Conservation (phyloP, 2,888 invertebrate genomes). For the Synanthedon myopaeformis region DNA sequence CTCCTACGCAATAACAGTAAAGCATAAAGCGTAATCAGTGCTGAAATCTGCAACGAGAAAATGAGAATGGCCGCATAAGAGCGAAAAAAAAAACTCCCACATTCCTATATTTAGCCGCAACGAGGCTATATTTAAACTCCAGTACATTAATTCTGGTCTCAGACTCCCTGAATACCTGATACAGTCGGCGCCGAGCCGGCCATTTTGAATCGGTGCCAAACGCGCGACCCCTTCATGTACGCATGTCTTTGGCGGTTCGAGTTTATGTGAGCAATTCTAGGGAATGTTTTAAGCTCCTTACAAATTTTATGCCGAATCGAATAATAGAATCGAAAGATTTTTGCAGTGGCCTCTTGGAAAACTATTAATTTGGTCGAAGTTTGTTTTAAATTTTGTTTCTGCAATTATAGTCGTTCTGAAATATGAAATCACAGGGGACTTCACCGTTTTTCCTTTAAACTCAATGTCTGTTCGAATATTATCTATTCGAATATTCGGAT, state of each 20-base stretch:
- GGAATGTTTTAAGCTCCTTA: neutral
- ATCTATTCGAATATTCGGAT: no score
- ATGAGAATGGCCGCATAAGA: neutral
- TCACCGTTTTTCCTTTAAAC: no score
- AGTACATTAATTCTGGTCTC: slow-evolving; percentile 11
- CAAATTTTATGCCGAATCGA: no score
- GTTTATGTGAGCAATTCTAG: neutral
- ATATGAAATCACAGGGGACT: no score
- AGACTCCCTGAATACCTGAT: slow-evolving; percentile 15
- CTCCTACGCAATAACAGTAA: neutral
- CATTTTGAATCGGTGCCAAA: slow-evolving; percentile 28
- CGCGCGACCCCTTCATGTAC: slow-evolving; percentile 5
- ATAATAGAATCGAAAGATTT: no score
- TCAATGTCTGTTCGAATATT: no score
- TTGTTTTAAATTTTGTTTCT: no score
- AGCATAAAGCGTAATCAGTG: neutral
- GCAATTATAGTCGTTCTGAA: no score
- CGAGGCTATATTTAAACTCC: slow-evolving; percentile 10
- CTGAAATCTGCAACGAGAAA: neutral
- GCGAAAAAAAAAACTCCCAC: neutral
- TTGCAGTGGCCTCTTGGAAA: no score
- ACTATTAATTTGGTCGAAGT: no score
- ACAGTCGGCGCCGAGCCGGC: slow-evolving; percentile 14
- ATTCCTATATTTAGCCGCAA: neutral
- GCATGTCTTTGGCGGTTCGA: neutral